Evolutionary conservation across 2,113 vertebrate genomes (phyloP), one percentile per base, ranked within the genome.

Genomic region (Neoarius graeffei): DNA sequence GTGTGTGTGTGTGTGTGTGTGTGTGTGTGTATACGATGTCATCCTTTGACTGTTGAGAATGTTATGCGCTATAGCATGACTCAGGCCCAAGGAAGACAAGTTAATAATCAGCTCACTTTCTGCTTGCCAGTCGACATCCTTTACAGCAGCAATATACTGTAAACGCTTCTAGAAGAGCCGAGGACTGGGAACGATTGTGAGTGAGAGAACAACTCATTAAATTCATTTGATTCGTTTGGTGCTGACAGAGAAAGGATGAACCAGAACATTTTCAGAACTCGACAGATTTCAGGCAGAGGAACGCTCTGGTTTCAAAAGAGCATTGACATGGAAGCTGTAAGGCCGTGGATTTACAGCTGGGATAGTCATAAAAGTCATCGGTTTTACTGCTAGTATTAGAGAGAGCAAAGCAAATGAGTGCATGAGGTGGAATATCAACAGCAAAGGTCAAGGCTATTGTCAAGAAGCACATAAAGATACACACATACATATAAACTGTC

Each of bases 61-160:
- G 25, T 89, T 83, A 57, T 4, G 5, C 4, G 6, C 10, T 52
- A 74, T 35, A 57, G 59, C 27, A 83, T 59, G 71, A 85, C 64
- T 84, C 83, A 87, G 83, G 71, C 81, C 35, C 7, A 52, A 27
- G 5, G 35, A 42, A 74, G 67, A 52, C 2, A 14, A 85, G 86
- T 90, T 90, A 90, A 90, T 90, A 83, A 90, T 87, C 57, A 85
- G 83, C 83, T 85, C 35, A 82, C 73, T 62, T 48, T 54, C 59
- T n/a, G 83, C 48, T 14, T 15, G 48, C 67, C 42, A 71, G 64
- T n/a, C 48, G 57, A 83, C 62, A 35, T 35, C 60, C 71, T 88
- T 89, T 88, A 89, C 76, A 83, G 54, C 60, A 50, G 84, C 71
- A 71, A 42, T 79, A 88, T 87, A n/a, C n/a, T n/a, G n/a, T n/a